Evolutionary conservation across 2,113 vertebrate species (phyloP).

Genomic region (Percina caprodes): DNA sequence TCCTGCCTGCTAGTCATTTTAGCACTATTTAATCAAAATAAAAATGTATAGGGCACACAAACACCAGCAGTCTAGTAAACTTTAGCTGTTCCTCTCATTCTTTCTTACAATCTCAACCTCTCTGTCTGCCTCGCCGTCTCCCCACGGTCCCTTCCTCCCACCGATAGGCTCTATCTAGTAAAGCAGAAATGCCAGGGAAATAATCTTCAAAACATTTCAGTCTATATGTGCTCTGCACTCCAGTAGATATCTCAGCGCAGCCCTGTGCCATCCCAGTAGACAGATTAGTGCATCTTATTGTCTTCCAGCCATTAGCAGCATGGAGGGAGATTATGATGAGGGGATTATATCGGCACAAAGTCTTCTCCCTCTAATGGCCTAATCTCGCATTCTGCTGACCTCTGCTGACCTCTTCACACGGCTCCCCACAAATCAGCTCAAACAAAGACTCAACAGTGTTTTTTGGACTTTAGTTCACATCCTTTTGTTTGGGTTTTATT

Average conservation of each 20-base stretch:
- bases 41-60: slow-evolving; percentile 28
- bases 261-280: slow-evolving; percentile 53
- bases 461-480: slow-evolving; percentile 40
- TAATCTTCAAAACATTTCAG: slow-evolving; percentile 75
- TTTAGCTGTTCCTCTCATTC: neutral
- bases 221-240: slow-evolving; percentile 43
- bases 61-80: slow-evolving; percentile 29
- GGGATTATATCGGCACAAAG: slow-evolving; percentile 75
- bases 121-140: slow-evolving; percentile 1
- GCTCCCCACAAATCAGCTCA: slow-evolving; percentile 70
- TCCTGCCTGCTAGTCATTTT: slow-evolving; percentile 30
- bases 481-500: slow-evolving; percentile 58
- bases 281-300: slow-evolving; percentile 80
- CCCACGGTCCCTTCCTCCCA: neutral
- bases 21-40: slow-evolving; percentile 55
- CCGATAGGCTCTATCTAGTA: slow-evolving; percentile 67
- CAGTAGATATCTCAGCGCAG: slow-evolving; percentile 52
- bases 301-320: slow-evolving; percentile 74
- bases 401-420: slow-evolving; percentile 73
- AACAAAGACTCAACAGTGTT: slow-evolving; percentile 58
- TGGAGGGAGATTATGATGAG: slow-evolving; percentile 73
- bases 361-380: slow-evolving; percentile 76
- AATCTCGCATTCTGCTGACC: slow-evolving; percentile 76
- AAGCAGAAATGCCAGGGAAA: slow-evolving; percentile 73
- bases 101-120: slow-evolving; percentile 12